phyloP scores from a whole-genome alignment of 2,113 vertebrate species.

The Sylvietta virens region DNA sequence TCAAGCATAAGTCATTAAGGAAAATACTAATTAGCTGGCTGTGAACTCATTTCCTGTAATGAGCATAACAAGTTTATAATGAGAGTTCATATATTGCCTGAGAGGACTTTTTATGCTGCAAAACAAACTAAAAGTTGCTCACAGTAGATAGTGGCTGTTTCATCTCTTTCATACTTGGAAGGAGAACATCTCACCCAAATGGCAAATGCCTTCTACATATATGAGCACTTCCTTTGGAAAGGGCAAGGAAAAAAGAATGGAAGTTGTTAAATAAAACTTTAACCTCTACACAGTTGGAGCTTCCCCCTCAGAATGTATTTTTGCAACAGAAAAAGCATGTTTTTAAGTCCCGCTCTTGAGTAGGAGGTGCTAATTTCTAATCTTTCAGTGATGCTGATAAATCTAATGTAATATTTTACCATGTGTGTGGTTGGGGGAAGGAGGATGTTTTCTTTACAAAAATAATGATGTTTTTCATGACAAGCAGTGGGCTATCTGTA shows the following conservation, averaged over 20 bases:
- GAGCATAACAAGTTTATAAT: not conserved
- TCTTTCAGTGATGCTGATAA: not conserved
- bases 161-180: not conserved
- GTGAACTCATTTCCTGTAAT: constrained; percentile 14
- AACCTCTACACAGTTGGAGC: not conserved
- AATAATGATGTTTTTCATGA: not conserved
- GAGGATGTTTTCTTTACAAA: not conserved
- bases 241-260: not conserved
- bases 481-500: not conserved
- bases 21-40: constrained; percentile 23
- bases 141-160: not conserved
- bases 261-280: not conserved
- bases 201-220: not conserved
- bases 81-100: not conserved
- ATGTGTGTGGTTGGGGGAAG: not conserved
- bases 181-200: not conserved
- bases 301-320: constrained; percentile 20
- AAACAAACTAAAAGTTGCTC: not conserved
- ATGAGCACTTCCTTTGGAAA: not conserved
- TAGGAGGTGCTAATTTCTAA: not conserved
- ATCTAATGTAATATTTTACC: not conserved
- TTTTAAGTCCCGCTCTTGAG: not conserved
- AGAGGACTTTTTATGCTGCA: not conserved
- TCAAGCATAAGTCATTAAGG: not conserved
- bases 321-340: constrained; percentile 13